A percentile compares a stretch with the other conserved stretches of the same genome.
phyloP scores from a whole-genome alignment of 2,113 vertebrate genomes.

The Cisticola juncidis region DNA sequence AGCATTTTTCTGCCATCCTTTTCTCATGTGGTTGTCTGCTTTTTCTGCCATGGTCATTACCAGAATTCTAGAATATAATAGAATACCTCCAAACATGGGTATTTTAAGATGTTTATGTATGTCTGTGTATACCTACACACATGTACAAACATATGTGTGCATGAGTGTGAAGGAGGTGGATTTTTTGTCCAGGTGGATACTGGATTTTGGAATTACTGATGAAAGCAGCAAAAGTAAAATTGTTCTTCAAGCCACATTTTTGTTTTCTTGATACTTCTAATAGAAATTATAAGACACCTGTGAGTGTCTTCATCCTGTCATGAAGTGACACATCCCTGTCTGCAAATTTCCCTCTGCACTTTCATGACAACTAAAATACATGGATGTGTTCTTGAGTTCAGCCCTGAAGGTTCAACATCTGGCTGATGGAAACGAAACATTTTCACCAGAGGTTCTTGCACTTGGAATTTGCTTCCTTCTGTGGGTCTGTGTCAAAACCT shows the following conservation, averaged over 20 bases:
- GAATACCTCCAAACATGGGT: not conserved
- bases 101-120: not conserved
- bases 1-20: not conserved
- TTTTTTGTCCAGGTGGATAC: no score
- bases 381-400: not conserved
- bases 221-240: not conserved
- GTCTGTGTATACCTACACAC: not conserved
- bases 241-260: not conserved
- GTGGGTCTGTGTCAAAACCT: constrained; percentile 62
- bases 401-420: constrained; percentile 54
- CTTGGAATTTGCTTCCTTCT: constrained; percentile 36
- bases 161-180: not conserved
- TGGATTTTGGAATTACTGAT: not conserved
- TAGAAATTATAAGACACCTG: not conserved
- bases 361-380: not conserved
- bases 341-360: not conserved
- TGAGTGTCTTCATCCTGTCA: not conserved
- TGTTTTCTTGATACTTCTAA: not conserved
- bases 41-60: not conserved
- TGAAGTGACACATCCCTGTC: not conserved
- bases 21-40: not conserved
- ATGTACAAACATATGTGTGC: accelerated
- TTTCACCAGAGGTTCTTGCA: constrained; percentile 60
- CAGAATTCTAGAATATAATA: not conserved
- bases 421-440: constrained; percentile 1